Evolutionary conservation across 2,888 invertebrate species (phyloP).

Genomic region (Perithous albicinctus): DNA sequence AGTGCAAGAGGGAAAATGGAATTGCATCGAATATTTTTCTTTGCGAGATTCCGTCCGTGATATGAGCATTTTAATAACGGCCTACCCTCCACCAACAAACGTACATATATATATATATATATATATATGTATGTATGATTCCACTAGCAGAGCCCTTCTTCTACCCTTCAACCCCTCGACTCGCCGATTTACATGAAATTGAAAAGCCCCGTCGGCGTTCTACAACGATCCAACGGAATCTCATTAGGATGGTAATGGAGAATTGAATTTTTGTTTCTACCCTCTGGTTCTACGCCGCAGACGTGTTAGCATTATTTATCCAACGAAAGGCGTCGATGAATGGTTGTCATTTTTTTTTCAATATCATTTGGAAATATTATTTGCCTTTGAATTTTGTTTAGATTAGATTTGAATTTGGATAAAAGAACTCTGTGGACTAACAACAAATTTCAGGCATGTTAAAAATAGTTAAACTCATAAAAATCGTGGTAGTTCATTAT

Average conservation of each 20-base stretch:
- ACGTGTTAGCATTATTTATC: slow-evolving; percentile 6
- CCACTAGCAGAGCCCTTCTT: slow-evolving; percentile 15
- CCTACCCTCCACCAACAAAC: slow-evolving; percentile 46
- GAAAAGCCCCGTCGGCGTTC: slow-evolving; percentile 73
- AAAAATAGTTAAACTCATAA: no score
- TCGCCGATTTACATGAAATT: slow-evolving; percentile 79
- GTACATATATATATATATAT: not conserved
- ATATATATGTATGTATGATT: not conserved
- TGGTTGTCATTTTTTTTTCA: slow-evolving; percentile 1
- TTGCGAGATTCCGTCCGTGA: slow-evolving; percentile 59
- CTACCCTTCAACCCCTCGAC: slow-evolving; percentile 63
- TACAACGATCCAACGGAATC: slow-evolving; percentile 71
- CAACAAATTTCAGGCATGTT: no score
- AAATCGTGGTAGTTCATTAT: no score
- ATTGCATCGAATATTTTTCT: slow-evolving; percentile 54
- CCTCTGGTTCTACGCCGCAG: not conserved
- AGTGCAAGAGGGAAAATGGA: slow-evolving; percentile 34
- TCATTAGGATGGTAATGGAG: slow-evolving; percentile 78
- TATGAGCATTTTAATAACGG: slow-evolving; percentile 76
- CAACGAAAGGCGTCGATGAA: slow-evolving; percentile 25
- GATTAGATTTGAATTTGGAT: no score
- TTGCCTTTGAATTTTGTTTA: no score
- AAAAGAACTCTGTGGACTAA: no score
- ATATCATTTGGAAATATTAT: no score
- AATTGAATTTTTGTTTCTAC: slow-evolving; percentile 73